Evolutionary conservation across 2,797 vertebrate species (phyloP).

Genomic region (Sebastiscus tertius): DNA sequence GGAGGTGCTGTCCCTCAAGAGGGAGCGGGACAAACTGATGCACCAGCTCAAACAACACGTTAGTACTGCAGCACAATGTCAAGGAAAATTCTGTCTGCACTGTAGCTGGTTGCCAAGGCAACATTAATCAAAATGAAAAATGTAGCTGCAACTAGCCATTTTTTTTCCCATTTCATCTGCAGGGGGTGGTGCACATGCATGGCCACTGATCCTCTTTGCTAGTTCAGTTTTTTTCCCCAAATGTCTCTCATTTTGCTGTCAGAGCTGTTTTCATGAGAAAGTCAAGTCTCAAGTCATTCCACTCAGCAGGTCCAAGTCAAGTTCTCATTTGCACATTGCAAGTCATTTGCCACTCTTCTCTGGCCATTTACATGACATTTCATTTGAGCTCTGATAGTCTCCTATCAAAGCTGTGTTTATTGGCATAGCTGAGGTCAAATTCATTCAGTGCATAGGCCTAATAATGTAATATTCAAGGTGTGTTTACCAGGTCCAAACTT

Average conservation of each 20-base stretch:
- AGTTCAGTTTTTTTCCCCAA: slow-evolving; percentile 3
- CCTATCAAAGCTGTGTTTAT: background rate
- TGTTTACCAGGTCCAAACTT: slow-evolving; percentile 4
- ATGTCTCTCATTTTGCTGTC: background rate
- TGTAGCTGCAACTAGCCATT: slow-evolving; percentile 5
- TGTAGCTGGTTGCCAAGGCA: slow-evolving; percentile 17
- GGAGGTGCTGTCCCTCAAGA: slow-evolving; percentile 95
- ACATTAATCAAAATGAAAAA: slow-evolving; percentile 30
- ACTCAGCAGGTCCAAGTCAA: background rate
- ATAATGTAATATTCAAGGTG: background rate
- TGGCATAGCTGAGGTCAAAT: background rate
- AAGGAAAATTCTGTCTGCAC: slow-evolving; percentile 8
- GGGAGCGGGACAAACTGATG: slow-evolving; percentile 97
- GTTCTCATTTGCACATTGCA: background rate
- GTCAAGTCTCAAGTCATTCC: background rate
- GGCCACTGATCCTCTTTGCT: background rate
- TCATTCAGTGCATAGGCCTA: background rate
- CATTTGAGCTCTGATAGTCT: background rate
- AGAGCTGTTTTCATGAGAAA: background rate
- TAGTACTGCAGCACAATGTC: slow-evolving; percentile 59
- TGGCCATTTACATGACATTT: background rate
- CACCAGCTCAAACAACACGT: slow-evolving; percentile 99
- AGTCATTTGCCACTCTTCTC: background rate
- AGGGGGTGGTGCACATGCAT: background rate
- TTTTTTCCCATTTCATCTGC: slow-evolving; percentile 23